These are phyloP conservation scores for Chaetodon auriga DNA, from an alignment of 2,113 vertebrate species.

Conservation along the genomic window DNA sequence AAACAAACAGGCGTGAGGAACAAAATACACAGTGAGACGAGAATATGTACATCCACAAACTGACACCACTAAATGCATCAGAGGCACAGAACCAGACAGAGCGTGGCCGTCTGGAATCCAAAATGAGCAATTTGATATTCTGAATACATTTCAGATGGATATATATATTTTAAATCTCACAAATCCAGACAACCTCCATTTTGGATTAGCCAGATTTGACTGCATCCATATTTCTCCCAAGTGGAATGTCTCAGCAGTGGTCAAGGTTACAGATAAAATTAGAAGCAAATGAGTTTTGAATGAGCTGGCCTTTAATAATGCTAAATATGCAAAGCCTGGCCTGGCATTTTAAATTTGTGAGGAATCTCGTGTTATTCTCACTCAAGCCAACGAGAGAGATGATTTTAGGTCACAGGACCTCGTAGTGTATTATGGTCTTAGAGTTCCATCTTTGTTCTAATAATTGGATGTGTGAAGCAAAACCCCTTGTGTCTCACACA, in stretches of 20 bases:
- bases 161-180: conserved; percentile 59
- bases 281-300: conserved; percentile 81
- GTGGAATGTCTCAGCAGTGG: conserved; percentile 74
- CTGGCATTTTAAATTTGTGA: conserved; percentile 80
- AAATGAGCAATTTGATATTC: conserved; percentile 63
- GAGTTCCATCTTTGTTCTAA: conserved; percentile 78
- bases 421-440: conserved; percentile 79
- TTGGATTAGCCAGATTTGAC: conserved; percentile 78
- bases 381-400: conserved; percentile 65
- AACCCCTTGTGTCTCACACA: conserved; percentile 68
- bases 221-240: conserved; percentile 73
- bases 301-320: conserved; percentile 81
- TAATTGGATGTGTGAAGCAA: conserved; percentile 79
- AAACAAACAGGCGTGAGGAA: conserved; percentile 56
- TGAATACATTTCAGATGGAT: conserved; percentile 58
- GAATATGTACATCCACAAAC: conserved; percentile 55
- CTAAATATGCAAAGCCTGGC: conserved; percentile 81
- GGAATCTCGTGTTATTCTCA: conserved; percentile 79
- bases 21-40: conserved; percentile 57
- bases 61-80: conserved; percentile 52
- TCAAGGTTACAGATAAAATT: conserved; percentile 83
- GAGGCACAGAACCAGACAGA: conserved; percentile 33
- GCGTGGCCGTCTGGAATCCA: conserved; percentile 32
- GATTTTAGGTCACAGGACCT: conserved; percentile 80
- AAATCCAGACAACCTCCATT: conserved; percentile 76